Conservation (phyloP, 2,888 invertebrate species). For the Tetragonula carbonaria region DNA sequence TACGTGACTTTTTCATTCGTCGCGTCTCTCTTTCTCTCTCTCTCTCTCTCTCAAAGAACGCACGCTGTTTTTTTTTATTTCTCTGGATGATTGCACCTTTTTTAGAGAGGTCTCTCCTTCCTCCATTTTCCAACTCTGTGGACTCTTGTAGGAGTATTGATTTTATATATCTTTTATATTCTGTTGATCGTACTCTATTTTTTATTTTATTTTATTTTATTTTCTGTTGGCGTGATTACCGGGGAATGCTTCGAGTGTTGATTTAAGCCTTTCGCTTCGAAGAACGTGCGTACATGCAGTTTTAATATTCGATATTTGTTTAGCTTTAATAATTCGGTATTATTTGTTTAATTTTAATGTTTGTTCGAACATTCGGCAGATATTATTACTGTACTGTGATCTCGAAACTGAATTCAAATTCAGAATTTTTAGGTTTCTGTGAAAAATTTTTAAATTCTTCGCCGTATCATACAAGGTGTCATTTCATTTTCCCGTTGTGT, state of each 20-base stretch:
- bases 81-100: background rate
- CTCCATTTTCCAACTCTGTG: background rate
- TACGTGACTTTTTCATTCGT: conserved; percentile 66
- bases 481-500: no score
- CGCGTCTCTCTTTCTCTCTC: background rate
- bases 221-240: background rate
- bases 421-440: no score
- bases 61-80: background rate
- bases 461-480: no score
- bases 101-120: background rate
- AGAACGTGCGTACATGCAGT: no score
- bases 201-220: background rate
- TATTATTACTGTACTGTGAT: no score
- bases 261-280: background rate
- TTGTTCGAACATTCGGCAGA: no score
- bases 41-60: background rate
- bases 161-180: background rate
- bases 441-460: no score
- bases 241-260: background rate
- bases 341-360: no score
- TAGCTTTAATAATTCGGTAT: no score
- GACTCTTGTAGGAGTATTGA: background rate
- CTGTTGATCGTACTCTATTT: background rate
- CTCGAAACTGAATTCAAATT: no score
- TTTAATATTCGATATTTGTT: no score